Conservation (phyloP, 37 sponge, comb jelly and placozoan genomes). For the Cladorhizidae sp. region DNA sequence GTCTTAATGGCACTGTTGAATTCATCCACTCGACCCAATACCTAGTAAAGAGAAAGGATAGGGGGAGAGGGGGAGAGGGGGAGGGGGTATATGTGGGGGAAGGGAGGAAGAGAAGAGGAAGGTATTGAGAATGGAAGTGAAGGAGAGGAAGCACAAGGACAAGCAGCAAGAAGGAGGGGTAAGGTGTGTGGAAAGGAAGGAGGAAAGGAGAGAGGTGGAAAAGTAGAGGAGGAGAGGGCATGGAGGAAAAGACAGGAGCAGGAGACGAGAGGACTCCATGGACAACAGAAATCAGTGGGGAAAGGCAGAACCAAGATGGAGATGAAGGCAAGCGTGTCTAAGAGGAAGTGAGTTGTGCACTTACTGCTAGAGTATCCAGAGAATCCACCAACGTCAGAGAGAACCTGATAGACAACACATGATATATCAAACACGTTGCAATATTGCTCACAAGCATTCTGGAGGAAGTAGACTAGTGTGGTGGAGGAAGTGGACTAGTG, state of each 20-base stretch:
- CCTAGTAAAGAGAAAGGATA: slow-evolving; percentile 28
- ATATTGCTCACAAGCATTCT: neutral
- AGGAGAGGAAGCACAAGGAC: neutral
- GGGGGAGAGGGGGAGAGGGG: neutral
- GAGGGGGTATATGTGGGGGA: neutral
- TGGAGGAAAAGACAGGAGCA: too few relatives aligned
- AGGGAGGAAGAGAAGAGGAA: neutral
- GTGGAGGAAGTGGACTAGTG: too few relatives aligned
- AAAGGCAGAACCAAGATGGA: neutral
- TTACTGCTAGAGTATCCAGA: slow-evolving; percentile 91
- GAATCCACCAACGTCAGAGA: slow-evolving; percentile 95
- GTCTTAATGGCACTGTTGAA: slow-evolving; percentile 78
- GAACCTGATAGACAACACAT: slow-evolving; percentile 33
- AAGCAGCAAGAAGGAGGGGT: too few relatives aligned
- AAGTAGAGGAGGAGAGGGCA: too few relatives aligned
- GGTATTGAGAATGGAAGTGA: neutral
- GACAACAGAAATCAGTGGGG: too few relatives aligned
- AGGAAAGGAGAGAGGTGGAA: too few relatives aligned
- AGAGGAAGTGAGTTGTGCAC: neutral
- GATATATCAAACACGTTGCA: neutral
- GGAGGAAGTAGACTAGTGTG: too few relatives aligned
- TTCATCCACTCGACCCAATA: slow-evolving; percentile 83
- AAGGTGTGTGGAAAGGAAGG: too few relatives aligned
- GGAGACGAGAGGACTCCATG: too few relatives aligned
- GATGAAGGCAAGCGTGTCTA: neutral